A percentile compares a stretch with the other conserved stretches of the same genome.
phyloP scores from a whole-genome alignment of 2,113 vertebrate genomes.

The Phylloscopus trochiloides region DNA sequence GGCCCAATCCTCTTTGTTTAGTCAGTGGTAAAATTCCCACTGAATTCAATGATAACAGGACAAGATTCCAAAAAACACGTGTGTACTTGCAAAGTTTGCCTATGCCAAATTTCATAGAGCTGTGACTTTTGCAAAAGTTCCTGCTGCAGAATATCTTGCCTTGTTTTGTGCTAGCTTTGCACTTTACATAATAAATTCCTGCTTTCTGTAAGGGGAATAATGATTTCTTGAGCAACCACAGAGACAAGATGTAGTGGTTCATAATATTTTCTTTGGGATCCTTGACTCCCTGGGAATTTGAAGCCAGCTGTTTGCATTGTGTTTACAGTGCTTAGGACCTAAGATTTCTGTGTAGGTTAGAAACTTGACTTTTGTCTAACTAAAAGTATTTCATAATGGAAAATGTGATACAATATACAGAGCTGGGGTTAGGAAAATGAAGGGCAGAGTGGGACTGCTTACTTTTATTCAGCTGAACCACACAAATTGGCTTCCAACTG shows the following conservation, averaged over 20 bases:
- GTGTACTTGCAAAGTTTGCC: background rate
- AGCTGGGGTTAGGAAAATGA: constrained; percentile 27
- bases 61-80: rapidly evolving
- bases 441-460: constrained; percentile 2
- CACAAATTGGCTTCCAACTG: constrained; percentile 7
- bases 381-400: constrained; percentile 61
- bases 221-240: constrained; percentile 18
- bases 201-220: background rate
- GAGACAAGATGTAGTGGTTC: background rate
- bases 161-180: background rate
- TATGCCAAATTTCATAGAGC: background rate
- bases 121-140: background rate
- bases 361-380: constrained; percentile 63
- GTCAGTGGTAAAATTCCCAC: background rate
- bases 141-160: background rate
- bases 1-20: constrained; percentile 12
- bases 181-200: background rate
- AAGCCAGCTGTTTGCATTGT: background rate
- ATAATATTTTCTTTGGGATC: constrained; percentile 33
- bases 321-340: background rate
- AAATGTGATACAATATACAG: constrained; percentile 45
- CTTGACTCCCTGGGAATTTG: background rate
- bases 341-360: constrained; percentile 31
- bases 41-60: background rate
- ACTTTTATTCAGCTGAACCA: constrained; percentile 30